phyloP scores from a whole-genome alignment of 2,888 invertebrate species.

The Campoplex capitator region DNA sequence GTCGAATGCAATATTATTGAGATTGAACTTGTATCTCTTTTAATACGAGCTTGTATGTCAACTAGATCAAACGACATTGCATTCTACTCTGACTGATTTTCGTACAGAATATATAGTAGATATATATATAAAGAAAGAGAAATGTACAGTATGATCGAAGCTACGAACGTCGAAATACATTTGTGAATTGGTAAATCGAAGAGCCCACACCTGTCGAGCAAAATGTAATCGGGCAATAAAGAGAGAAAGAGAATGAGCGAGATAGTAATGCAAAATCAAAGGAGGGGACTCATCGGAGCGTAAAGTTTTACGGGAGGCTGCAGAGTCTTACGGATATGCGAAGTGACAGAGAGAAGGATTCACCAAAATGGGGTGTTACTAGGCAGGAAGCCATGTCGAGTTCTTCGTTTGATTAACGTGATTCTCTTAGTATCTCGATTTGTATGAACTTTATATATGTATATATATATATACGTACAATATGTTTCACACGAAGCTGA shows the following conservation, averaged over 20 bases:
- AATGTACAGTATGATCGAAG: slow-evolving; percentile 32
- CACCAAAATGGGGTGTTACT: slow-evolving; percentile 81
- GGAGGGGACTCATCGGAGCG: slow-evolving; percentile 72
- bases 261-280: slow-evolving; percentile 78
- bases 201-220: slow-evolving; percentile 80
- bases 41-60: slow-evolving; percentile 54
- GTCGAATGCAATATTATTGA: slow-evolving; percentile 18
- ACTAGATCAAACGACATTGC: slow-evolving; percentile 75
- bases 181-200: slow-evolving; percentile 69
- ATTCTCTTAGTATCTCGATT: slow-evolving; percentile 44
- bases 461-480: slow-evolving; percentile 5
- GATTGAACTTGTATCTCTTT: slow-evolving; percentile 39
- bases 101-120: not conserved
- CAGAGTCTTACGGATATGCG: slow-evolving; percentile 71
- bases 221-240: slow-evolving; percentile 78
- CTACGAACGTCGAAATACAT: slow-evolving; percentile 58
- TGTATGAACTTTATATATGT: slow-evolving; percentile 25
- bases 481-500: not conserved
- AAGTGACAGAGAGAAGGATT: slow-evolving; percentile 76
- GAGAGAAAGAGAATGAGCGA: slow-evolving; percentile 66
- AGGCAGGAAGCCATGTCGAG: slow-evolving; percentile 82
- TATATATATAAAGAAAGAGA: slow-evolving; percentile 4
- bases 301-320: slow-evolving; percentile 71
- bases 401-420: slow-evolving; percentile 80
- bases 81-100: slow-evolving; percentile 42